These are phyloP conservation scores for Pygoscelis antarcticus DNA, from an alignment of 2,113 vertebrate genomes.

Conservation along the genomic window DNA sequence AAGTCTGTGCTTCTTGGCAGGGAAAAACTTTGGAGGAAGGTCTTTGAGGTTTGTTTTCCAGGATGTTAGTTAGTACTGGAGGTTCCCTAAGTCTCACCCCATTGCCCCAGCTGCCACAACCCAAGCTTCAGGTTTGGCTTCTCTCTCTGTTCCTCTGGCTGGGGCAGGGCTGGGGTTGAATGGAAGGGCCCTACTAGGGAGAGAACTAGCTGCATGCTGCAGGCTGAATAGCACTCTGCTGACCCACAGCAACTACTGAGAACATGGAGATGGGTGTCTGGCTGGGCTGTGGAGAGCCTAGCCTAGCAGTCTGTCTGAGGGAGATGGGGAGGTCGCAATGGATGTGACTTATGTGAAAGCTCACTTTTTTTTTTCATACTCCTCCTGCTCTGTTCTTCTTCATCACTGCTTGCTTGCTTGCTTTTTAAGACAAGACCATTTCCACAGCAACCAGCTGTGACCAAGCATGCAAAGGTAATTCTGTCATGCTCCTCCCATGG, in stretches of 20 bases:
- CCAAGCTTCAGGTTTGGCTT: not conserved
- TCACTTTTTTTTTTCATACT: not conserved
- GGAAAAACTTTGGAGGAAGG: not conserved
- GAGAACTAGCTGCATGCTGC: not conserved
- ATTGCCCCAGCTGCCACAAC: not conserved
- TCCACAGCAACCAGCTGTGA: not conserved
- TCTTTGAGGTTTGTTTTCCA: not conserved
- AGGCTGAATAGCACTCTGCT: not conserved
- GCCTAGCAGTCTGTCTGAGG: not conserved
- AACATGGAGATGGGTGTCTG: not conserved
- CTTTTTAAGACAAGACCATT: not conserved
- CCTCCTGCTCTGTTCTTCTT: not conserved
- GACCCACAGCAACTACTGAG: not conserved
- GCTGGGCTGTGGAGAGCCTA: not conserved
- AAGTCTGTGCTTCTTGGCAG: not conserved
- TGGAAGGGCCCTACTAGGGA: not conserved
- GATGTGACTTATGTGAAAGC: not conserved
- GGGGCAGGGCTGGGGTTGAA: not conserved
- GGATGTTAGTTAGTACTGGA: not conserved
- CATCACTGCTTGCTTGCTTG: not conserved
- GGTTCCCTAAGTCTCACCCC: not conserved
- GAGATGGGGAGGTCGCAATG: not conserved
- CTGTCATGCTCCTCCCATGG: not conserved
- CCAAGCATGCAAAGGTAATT: not conserved
- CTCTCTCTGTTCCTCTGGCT: not conserved